Percentiles rank a stretch among this genome's conserved stretches.
Conservation (phyloP, 1,140 invertebrate genomes). For the Ruditapes philippinarum region DNA sequence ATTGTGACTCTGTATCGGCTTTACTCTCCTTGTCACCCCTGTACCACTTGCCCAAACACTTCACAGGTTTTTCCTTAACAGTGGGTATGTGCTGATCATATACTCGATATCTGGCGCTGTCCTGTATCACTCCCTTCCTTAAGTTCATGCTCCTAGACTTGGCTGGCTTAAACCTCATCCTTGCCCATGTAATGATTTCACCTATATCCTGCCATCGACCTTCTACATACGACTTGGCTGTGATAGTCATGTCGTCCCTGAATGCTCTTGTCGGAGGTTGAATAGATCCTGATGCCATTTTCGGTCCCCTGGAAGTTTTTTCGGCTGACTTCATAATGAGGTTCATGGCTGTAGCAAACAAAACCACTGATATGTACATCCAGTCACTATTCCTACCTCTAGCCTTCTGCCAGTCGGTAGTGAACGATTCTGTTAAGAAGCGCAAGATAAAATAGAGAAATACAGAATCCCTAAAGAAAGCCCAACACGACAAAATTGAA, state of each 20-base stretch:
- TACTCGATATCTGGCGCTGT: constrained; percentile 15
- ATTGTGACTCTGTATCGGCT: background rate
- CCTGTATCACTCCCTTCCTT: constrained; percentile 42
- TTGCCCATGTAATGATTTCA: constrained; percentile 13
- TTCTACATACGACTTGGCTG: constrained; percentile 28
- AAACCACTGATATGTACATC: constrained; percentile 58
- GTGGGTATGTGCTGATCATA: constrained; percentile 1
- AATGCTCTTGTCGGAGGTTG: constrained; percentile 50
- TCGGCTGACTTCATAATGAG: constrained; percentile 54
- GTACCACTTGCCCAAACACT: constrained; percentile 7
- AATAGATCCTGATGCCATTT: background rate
- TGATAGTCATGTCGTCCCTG: constrained; percentile 62
- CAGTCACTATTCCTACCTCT: constrained; percentile 61
- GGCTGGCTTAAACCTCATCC: constrained; percentile 46
- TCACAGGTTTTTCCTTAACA: constrained; percentile 34
- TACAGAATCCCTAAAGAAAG: too few species aligned
- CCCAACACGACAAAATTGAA: too few species aligned
- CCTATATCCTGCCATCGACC: constrained; percentile 11
- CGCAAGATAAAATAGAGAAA: constrained; percentile 5
- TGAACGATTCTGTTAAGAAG: too few species aligned
- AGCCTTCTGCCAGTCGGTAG: constrained; percentile 55
- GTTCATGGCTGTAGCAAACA: constrained; percentile 56
- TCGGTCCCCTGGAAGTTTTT: constrained; percentile 9
- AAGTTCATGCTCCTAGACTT: constrained; percentile 36
- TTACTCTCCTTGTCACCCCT: constrained; percentile 18